Base-by-base conservation (phyloP, 2,888 invertebrate species). In the Noctuana brunneofusca region DNA sequence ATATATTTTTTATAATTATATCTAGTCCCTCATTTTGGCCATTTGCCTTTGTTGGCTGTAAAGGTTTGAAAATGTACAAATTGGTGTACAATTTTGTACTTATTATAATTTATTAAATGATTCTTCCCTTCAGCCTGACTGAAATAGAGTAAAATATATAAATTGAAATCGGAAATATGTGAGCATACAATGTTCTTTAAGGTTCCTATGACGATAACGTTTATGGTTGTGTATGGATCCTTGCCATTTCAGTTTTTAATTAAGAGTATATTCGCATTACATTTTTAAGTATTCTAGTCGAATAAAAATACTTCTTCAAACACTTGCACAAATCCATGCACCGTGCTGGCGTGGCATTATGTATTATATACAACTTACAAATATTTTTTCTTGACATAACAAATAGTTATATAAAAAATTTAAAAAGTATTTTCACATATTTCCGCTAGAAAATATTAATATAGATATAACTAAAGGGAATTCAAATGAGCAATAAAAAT, bases 101-200 rank as follows among this genome's bases (percentile, higher is more conserved):
- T 32, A 48, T 24, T 48, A 22, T 8, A 24, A 9, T 49, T n/a
- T 49, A 4, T 59, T 49, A 62, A 56, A 50, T 27, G 6, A 64
- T 64, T 75, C 78, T 83, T 82, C 81, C 82, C 74, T 75, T 75
- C 72, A 68, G 71, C 66, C 82, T 79, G 84, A 85, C 85, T 86
- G 84, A 84, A 70, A 74, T 80, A 81, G 69, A 66, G 24, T 62
- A 69, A 49, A 24, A 30, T 14, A 49, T 49, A 57, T 64, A 54
- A 62, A 65, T 64, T 63, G 64, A 64, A 59, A 53, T 49, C 64
- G 67, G 71, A 70, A 74, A 75, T 80, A 75, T 79, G 76, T 79
- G 78, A 75, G 63, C 54, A 65, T 70, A 64, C 58, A 32, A 20
- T 52, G 49, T 30, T 22, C 56, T 64, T 66, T 38, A 30, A 30